phyloP scores from a whole-genome alignment of 2,113 vertebrate genomes.

The Proterorhinus semilunaris region DNA sequence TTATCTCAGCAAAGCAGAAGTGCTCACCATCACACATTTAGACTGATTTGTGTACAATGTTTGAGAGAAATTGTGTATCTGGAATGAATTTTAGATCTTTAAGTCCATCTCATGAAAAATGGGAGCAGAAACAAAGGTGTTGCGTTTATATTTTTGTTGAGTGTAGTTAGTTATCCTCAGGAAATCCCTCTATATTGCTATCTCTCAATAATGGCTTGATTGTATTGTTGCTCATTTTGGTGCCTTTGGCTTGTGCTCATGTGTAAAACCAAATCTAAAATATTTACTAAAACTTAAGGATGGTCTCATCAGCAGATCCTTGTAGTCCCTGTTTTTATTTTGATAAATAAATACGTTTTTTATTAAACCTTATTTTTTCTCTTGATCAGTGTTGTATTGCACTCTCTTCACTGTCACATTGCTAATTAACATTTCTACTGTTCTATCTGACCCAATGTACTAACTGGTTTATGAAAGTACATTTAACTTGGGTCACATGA shows the following conservation, averaged over 20 bases:
- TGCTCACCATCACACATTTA: too few species aligned
- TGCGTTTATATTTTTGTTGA: too few species aligned
- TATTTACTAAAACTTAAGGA: background rate
- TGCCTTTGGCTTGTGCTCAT: constrained; percentile 1
- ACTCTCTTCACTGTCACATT: background rate
- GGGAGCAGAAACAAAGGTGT: too few species aligned
- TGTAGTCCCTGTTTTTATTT: constrained; percentile 2
- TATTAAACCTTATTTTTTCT: background rate
- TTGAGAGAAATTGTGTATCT: too few species aligned
- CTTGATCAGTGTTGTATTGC: background rate
- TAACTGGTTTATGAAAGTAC: background rate
- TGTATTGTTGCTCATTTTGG: constrained; percentile 4
- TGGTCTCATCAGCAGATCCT: background rate
- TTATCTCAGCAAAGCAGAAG: too few species aligned
- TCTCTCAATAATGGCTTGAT: constrained; percentile 18
- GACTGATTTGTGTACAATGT: too few species aligned
- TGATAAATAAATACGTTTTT: constrained; percentile 10
- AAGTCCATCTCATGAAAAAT: too few species aligned
- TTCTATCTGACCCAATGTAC: background rate
- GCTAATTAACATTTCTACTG: too few species aligned
- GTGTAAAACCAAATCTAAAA: background rate
- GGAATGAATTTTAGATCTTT: too few species aligned
- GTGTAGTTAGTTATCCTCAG: constrained; percentile 27
- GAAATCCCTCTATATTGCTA: constrained; percentile 10
- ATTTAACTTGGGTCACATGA: background rate